These are phyloP conservation scores for Epinotia demarniana DNA, from an alignment of 2,888 invertebrate genomes.

Conservation along the genomic window DNA sequence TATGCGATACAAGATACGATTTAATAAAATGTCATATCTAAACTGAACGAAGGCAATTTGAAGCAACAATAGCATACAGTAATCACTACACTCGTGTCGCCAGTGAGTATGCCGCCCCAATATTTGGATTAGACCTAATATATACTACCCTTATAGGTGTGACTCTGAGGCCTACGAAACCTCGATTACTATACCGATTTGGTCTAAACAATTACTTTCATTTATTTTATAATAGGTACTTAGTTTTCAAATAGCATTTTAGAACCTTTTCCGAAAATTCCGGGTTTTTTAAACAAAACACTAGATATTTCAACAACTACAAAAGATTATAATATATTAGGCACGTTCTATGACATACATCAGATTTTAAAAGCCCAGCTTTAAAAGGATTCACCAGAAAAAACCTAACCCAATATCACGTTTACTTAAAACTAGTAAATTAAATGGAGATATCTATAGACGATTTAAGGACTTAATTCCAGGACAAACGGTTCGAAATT, in stretches of 20 bases:
- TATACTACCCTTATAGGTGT: too few relatives aligned
- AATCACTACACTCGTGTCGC: conserved; percentile 10
- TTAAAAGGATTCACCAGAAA: background rate
- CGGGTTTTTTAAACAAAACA: too few relatives aligned
- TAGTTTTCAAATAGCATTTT: too few relatives aligned
- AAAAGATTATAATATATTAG: too few relatives aligned
- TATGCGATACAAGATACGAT: background rate
- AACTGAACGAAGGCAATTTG: conserved; percentile 1
- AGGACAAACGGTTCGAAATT: background rate
- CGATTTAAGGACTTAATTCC: background rate
- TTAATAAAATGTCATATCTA: background rate
- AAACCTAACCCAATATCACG: background rate
- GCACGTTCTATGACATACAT: too few relatives aligned
- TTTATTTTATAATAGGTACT: too few relatives aligned
- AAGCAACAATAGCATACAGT: conserved; percentile 3
- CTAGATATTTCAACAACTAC: too few relatives aligned
- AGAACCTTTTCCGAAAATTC: too few relatives aligned
- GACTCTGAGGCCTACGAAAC: conserved; percentile 3
- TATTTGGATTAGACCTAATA: conserved; percentile 12
- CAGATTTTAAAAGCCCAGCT: background rate
- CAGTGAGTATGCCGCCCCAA: conserved; percentile 19
- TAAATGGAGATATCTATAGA: background rate
- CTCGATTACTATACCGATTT: background rate
- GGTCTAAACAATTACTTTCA: background rate
- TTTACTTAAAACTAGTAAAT: background rate